Evolutionary conservation across 92 coral and sea anemone genomes (phyloP), one percentile per base, ranked within the genome.

Genomic region (Scolanthus callimorphus): DNA sequence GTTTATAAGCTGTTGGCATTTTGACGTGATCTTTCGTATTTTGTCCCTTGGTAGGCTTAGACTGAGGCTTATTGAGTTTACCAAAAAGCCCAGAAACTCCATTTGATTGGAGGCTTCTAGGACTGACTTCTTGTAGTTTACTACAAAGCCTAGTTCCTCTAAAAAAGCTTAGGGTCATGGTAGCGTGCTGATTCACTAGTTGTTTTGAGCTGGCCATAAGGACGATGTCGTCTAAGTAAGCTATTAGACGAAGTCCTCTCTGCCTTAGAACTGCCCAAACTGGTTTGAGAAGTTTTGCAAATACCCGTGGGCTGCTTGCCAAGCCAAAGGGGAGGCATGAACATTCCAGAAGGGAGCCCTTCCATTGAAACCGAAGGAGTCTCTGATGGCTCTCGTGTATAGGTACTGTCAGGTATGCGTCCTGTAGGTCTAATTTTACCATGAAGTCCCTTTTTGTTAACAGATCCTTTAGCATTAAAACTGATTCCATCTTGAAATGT

Each of bases 401-500:
- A 2, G 71, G 63, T 11, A 61, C 60, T 20, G 57, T 31, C 48
- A 71, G 34, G 55, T 81, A 81, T 8, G 88, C 78, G 58, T 81
- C 88, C 43, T 81, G 73, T 27, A 81, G 78, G 62, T 82, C 83
- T 67, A 69, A 47, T 26, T 82, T 82, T 25, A 45, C 65, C 61
- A 76, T 24, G 34, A 26, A 76, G 50, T 76, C 76, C 49, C 67
- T 76, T 39, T 66, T 64, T 56, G 55, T 46, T 20, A 82, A 29
- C 26, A 82, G 66, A 47, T 69, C 83, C 49, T 52, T 62, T 57
- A 82, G 37, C 69, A 77, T 77, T 25, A 55, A 72, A 26, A 82
- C 74, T 41, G 75, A 79, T 48, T 76, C 76, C 77, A 83, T 83
- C 29, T 83, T 83, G 90, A 83, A 83, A 41, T 83, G 80, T 57